Evolutionary conservation across 2,113 vertebrate species (phyloP).

Genomic region (Synodontis membranacea): DNA sequence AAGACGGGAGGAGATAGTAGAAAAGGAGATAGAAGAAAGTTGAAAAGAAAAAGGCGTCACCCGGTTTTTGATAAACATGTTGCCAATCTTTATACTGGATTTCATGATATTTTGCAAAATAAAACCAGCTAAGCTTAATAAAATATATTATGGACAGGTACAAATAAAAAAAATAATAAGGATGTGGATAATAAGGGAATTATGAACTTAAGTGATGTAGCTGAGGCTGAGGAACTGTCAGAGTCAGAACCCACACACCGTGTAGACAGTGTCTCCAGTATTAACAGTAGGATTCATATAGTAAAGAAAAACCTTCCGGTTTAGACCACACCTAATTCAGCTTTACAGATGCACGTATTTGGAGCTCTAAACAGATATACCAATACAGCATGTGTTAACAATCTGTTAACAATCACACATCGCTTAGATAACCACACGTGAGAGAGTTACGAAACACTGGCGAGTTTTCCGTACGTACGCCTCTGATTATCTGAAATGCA

Average conservation of each 20-base stretch:
- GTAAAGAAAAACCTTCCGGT: not conserved
- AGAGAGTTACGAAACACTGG: not conserved
- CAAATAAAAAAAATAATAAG: not conserved
- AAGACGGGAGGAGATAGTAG: not conserved
- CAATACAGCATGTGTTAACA: not conserved
- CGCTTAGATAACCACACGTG: not conserved
- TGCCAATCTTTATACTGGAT: not conserved
- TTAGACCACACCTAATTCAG: not conserved
- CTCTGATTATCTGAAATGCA: not conserved
- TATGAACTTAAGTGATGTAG: not conserved
- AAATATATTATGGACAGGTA: not conserved
- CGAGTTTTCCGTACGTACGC: not conserved
- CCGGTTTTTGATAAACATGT: not conserved
- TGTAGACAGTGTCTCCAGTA: not conserved
- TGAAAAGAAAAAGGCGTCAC: not conserved
- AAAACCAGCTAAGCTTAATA: not conserved
- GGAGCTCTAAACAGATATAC: not conserved
- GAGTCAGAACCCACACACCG: not conserved
- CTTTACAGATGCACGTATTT: not conserved
- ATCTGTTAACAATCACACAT: not conserved
- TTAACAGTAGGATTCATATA: not conserved
- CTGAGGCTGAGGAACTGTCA: not conserved
- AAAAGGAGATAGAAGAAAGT: not conserved
- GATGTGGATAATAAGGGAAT: not conserved
- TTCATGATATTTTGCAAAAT: not conserved